phyloP scores from a whole-genome alignment of 2,797 vertebrate genomes.

The Ataeniobius toweri region DNA sequence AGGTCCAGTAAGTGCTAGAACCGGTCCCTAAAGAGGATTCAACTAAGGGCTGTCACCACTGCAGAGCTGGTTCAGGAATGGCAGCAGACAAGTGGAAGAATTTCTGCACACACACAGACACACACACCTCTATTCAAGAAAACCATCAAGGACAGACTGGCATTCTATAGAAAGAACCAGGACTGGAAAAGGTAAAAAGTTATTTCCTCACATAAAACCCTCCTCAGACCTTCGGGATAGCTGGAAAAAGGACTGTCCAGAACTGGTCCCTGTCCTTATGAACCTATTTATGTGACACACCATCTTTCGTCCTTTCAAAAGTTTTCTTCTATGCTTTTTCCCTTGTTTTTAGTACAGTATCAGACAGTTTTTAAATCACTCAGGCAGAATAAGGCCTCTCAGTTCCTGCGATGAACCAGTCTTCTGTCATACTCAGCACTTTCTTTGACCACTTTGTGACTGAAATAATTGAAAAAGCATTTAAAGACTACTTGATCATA shows the following conservation, averaged over 20 bases:
- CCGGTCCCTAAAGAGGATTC: background rate
- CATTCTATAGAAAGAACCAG: background rate
- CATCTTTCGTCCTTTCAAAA: background rate
- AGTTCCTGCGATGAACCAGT: background rate
- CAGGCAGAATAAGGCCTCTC: too few species aligned
- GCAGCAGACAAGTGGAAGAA: background rate
- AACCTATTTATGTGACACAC: too few species aligned
- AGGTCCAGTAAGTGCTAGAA: background rate
- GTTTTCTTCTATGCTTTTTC: background rate
- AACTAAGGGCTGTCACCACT: background rate
- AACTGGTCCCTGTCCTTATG: too few species aligned
- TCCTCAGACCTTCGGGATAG: too few species aligned
- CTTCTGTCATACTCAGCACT: background rate
- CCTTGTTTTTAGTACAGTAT: background rate
- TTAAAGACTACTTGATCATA: background rate
- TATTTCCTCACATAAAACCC: too few species aligned
- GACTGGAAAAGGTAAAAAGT: too few species aligned
- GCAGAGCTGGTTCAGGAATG: background rate
- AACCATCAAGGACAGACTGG: background rate
- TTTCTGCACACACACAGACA: background rate
- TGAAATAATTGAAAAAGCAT: background rate
- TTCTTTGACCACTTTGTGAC: background rate
- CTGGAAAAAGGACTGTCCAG: too few species aligned
- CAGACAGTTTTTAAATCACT: background rate
- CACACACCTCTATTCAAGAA: background rate